These are phyloP conservation scores for Graptemys geographica DNA, from an alignment of 2,797 vertebrate genomes.

Conservation along the genomic window DNA sequence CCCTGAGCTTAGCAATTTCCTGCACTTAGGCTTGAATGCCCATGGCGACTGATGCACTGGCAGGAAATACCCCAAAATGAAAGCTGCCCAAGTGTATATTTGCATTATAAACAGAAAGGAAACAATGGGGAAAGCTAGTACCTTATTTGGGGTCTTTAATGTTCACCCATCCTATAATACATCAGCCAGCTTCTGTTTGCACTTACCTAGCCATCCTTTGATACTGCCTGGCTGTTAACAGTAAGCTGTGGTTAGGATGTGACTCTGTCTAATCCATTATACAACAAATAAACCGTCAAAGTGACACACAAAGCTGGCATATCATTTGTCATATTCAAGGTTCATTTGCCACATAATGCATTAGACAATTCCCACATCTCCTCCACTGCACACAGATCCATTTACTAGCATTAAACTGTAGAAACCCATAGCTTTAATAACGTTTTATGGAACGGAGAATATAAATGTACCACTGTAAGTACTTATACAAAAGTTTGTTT, in stretches of 20 bases:
- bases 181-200: neutral
- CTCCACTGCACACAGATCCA: neutral
- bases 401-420: neutral
- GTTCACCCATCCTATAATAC: neutral
- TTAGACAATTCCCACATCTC: neutral
- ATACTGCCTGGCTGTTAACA: neutral
- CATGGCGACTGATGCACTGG: accelerated
- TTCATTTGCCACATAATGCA: neutral
- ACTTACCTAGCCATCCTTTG: neutral
- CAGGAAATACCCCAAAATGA: neutral
- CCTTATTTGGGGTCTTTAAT: neutral
- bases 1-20: accelerated
- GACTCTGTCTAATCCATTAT: neutral
- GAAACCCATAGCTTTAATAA: neutral
- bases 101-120: accelerated
- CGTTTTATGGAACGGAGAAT: neutral
- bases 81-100: neutral
- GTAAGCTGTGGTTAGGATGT: neutral
- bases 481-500: neutral
- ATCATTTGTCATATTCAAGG: neutral
- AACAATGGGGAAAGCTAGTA: neutral
- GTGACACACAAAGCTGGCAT: conserved; percentile 1
- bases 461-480: neutral
- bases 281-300: neutral
- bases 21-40: neutral